Evolutionary conservation across 2,113 vertebrate species (phyloP).

Genomic region (Lycocorax pyrrhopterus): DNA sequence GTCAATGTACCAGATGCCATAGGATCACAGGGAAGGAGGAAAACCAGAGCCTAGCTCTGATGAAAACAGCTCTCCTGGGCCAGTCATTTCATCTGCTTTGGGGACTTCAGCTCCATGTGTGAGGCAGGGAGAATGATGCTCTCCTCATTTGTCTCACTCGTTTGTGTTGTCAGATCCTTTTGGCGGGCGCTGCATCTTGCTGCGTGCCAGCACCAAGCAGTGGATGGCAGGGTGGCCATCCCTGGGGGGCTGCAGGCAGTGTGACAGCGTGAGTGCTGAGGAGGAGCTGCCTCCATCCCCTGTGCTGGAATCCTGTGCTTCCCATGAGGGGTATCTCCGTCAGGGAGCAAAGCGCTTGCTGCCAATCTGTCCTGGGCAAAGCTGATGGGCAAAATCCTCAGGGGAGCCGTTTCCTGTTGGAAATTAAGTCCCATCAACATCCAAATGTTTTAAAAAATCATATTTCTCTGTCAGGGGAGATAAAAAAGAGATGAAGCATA

Average conservation of each 20-base stretch:
- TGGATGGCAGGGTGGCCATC: not conserved
- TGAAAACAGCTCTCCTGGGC: not conserved
- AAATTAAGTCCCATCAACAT: not conserved
- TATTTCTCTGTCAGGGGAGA: not conserved
- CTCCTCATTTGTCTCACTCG: not conserved
- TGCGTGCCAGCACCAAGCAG: not conserved
- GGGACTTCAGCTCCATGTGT: not conserved
- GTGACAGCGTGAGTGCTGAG: not conserved
- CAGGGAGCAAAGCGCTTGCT: fast-evolving
- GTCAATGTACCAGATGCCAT: not conserved
- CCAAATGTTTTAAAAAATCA: not conserved
- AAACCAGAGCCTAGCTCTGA: not conserved
- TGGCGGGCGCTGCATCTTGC: fast-evolving
- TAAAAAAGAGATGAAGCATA: not conserved
- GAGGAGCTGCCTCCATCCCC: not conserved
- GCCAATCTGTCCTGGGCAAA: not conserved
- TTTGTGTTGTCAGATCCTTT: not conserved
- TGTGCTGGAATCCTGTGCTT: not conserved
- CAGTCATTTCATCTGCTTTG: not conserved
- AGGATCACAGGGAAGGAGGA: not conserved
- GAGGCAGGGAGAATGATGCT: not conserved
- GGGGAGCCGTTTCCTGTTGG: not conserved
- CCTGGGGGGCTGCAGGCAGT: not conserved
- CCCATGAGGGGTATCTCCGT: fast-evolving
- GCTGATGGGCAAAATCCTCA: not conserved